Evolutionary conservation across 1,140 invertebrate species (phyloP).

Genomic region (Pomacea maculata): DNA sequence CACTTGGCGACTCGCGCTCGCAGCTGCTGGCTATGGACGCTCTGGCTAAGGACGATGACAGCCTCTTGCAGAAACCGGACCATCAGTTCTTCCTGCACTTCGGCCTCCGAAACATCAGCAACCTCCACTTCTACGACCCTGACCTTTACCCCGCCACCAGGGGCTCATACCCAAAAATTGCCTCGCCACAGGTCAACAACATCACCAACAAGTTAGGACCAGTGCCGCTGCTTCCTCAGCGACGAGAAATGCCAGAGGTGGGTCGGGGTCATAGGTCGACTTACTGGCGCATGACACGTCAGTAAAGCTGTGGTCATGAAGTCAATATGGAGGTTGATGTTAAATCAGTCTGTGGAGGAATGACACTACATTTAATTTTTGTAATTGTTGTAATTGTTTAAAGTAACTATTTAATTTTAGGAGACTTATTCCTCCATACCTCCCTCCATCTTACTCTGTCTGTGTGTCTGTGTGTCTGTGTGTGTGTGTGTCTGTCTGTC

Average conservation of each 20-base stretch:
- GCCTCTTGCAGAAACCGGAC: slow-evolving; percentile 28
- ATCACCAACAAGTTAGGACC: slow-evolving; percentile 82
- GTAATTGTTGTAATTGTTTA: slow-evolving; percentile 16
- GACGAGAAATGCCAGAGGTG: slow-evolving; percentile 74
- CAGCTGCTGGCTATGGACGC: neutral
- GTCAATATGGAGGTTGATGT: neutral
- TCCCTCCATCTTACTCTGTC: no score
- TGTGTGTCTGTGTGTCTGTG: no score
- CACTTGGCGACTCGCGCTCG: neutral
- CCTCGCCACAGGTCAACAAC: slow-evolving; percentile 88
- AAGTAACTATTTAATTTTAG: no score
- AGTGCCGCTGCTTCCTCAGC: slow-evolving; percentile 78
- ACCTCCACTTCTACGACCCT: slow-evolving; percentile 23
- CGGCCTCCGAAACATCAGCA: slow-evolving; percentile 40
- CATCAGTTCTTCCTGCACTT: slow-evolving; percentile 41
- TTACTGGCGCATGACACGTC: no score
- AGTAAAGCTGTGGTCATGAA: neutral
- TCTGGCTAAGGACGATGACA: slow-evolving; percentile 40
- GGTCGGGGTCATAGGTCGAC: slow-evolving; percentile 57
- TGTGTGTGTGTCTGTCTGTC: no score
- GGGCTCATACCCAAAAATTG: slow-evolving; percentile 69
- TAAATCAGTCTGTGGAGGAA: slow-evolving; percentile 83
- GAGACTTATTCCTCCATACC: no score
- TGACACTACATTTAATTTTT: slow-evolving; percentile 67
- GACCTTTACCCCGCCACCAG: slow-evolving; percentile 27